Evolutionary conservation across 2,113 vertebrate genomes (phyloP).

Genomic region (Agapornis roseicollis): DNA sequence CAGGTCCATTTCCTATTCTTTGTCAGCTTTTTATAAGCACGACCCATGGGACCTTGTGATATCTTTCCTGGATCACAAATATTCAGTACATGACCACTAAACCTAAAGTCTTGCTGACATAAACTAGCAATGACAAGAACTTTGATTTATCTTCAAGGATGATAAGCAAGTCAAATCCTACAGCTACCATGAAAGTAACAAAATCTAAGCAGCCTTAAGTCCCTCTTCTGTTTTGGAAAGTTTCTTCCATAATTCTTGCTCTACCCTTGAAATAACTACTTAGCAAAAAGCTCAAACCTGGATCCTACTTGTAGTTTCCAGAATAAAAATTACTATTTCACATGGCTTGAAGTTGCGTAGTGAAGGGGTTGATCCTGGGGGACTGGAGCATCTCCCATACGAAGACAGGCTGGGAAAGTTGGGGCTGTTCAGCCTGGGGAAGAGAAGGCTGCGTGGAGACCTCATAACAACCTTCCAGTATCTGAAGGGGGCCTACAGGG

Average conservation of each 20-base stretch:
- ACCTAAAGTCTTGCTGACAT: neutral
- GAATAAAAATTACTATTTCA: neutral
- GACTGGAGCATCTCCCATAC: too few species aligned
- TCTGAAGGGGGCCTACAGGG: too few species aligned
- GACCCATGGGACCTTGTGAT: neutral
- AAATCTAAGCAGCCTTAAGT: neutral
- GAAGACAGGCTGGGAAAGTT: too few species aligned
- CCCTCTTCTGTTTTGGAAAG: neutral
- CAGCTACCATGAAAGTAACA: neutral
- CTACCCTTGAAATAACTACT: neutral
- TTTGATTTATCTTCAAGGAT: neutral
- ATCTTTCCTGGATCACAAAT: neutral
- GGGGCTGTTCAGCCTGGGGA: too few species aligned
- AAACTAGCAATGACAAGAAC: neutral
- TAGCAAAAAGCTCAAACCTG: neutral
- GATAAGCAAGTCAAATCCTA: neutral
- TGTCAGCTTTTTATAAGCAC: neutral
- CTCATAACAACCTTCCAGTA: too few species aligned
- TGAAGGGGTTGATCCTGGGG: neutral
- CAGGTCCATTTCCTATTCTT: neutral
- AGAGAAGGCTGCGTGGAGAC: too few species aligned
- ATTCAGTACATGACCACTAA: neutral
- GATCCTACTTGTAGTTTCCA: rapidly evolving
- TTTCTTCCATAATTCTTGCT: neutral
- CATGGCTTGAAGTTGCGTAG: neutral